Evolutionary conservation across 1,140 invertebrate genomes (phyloP).

Genomic region (Theocolax elegans): DNA sequence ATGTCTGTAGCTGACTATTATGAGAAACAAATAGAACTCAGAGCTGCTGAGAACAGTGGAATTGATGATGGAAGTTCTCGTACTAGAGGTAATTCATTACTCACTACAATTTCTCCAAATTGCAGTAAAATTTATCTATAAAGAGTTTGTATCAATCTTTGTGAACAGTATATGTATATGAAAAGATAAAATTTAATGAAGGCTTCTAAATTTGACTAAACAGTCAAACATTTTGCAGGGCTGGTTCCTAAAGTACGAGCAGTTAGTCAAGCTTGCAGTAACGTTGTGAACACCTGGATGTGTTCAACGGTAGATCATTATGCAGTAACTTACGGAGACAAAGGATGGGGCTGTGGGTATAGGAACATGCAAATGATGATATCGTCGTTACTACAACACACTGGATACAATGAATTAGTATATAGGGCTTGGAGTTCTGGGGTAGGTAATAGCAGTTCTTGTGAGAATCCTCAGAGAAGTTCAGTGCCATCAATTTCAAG

Average conservation of each 20-base stretch:
- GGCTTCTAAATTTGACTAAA: conserved; percentile 11
- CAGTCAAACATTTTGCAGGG: conserved; percentile 66
- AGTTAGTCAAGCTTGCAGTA: conserved; percentile 75
- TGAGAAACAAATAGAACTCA: conserved; percentile 80
- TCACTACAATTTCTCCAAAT: no score
- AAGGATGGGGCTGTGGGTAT: conserved; percentile 91
- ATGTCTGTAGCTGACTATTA: conserved; percentile 88
- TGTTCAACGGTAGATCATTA: conserved; percentile 88
- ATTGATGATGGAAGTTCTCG: conserved; percentile 86
- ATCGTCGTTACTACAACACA: conserved; percentile 81
- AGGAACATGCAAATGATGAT: conserved; percentile 92
- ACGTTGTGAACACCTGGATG: conserved; percentile 76
- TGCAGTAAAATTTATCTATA: no score
- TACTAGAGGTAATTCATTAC: conserved; percentile 72
- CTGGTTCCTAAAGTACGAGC: conserved; percentile 78
- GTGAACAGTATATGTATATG: no score
- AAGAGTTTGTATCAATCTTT: no score
- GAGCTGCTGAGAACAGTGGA: conserved; percentile 79
- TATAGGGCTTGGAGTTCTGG: conserved; percentile 69
- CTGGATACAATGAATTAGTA: conserved; percentile 77
- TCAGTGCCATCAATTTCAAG: conserved; percentile 86
- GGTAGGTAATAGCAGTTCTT: conserved; percentile 52
- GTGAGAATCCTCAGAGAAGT: conserved; percentile 68
- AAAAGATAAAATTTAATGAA: neutral
- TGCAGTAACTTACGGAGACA: conserved; percentile 86